Evolutionary conservation across 2,888 invertebrate species (phyloP), one percentile per base, ranked within the genome.

Genomic region (Zele albiditarsus): DNA sequence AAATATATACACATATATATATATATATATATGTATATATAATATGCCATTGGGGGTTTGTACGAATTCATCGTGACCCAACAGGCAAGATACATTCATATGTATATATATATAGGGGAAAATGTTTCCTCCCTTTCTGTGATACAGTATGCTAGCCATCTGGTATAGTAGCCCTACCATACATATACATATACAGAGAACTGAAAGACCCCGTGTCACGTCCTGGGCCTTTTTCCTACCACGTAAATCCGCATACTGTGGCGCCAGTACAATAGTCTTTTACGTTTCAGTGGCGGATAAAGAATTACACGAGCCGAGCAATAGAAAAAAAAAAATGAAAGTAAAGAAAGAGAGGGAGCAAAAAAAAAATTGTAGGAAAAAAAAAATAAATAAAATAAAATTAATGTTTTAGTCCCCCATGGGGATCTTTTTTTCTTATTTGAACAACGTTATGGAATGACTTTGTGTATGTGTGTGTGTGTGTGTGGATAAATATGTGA

Each of bases 211-310:
- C 27, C 25, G n/a, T 38, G 20, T 62, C 60, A 62, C 71, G 60
- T 71, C 62, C 60, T 42, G 71, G 60, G 71, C 58, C 69, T 58
- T 69, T 69, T 69, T 38, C 46, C 49, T 25, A 12, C 27, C 2
- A 20, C 46, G 42, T 66, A 66, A 66, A 66, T 25, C 66, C 25
- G 42, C 42, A 27, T 14, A 27, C 25, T 67, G 71, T 79, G 78
- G 77, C 78, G 77, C 79, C 74, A 73, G 20, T 71, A 78, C 78
- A 78, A 80, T 78, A 63, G 70, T 58, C 23, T 68, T 70, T 71
- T 73, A 46, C 71, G 68, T 71, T 74, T 70, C 63, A 72, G 71
- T 71, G 57, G 63, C 71, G 74, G 67, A 68, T 74, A 78, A 73
- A 71, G 42, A 65, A 73, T 62, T 73, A 53, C 23, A 66, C 60